Evolutionary conservation across 30 jellyfish, hydroid and myxozoan genomes (phyloP).

Genomic region (Sanderia malayensis): DNA sequence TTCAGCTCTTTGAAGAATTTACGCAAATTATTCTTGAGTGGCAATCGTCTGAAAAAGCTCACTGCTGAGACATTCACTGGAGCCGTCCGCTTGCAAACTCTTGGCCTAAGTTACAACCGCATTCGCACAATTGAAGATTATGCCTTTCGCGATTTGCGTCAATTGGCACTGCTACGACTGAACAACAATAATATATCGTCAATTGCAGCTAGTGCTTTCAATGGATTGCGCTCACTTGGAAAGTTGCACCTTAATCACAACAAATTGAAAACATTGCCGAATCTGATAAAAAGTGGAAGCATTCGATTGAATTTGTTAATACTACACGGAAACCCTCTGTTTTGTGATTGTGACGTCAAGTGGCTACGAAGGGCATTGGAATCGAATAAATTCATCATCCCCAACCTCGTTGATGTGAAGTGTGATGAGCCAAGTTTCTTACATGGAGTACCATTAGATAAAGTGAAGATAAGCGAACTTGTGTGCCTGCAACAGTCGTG

Average conservation of each 20-base stretch:
- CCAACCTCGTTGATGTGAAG: constrained; percentile 41
- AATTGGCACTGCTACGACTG: constrained; percentile 48
- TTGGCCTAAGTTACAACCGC: constrained; percentile 70
- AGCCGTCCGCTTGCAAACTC: constrained; percentile 32
- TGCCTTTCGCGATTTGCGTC: constrained; percentile 46
- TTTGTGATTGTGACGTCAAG: constrained; percentile 74
- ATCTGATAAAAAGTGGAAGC: constrained; percentile 26
- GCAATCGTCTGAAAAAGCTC: constrained; percentile 51
- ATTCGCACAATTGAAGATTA: constrained; percentile 33
- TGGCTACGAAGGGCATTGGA: constrained; percentile 68
- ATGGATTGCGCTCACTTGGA: constrained; percentile 44
- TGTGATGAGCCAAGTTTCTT: constrained; percentile 63
- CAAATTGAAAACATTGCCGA: constrained; percentile 54
- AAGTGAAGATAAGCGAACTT: constrained; percentile 40
- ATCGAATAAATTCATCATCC: constrained; percentile 35
- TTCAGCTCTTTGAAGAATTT: constrained; percentile 38
- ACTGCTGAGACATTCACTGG: constrained; percentile 21
- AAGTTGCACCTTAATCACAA: constrained; percentile 79
- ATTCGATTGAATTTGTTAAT: constrained; percentile 45
- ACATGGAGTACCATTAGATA: constrained; percentile 47
- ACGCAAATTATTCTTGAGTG: constrained; percentile 52
- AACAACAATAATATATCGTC: constrained; percentile 64
- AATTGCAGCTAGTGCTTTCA: constrained; percentile 54
- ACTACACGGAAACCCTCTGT: constrained; percentile 69
- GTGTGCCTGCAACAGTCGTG: constrained; percentile 68